These are phyloP conservation scores for Drosophila sproati DNA, from an alignment of 1,140 invertebrate species.

Conservation along the genomic window DNA sequence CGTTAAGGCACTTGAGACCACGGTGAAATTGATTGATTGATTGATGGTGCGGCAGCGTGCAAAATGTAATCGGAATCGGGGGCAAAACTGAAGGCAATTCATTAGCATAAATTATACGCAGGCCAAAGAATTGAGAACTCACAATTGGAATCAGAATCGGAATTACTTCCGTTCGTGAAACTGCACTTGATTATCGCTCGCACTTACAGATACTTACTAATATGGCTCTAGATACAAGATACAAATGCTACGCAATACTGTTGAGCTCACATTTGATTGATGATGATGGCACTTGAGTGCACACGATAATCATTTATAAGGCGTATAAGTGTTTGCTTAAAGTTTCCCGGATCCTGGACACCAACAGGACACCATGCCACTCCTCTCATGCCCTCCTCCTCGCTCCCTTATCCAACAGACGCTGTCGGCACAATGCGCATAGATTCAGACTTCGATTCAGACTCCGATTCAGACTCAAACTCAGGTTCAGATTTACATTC, in stretches of 20 bases:
- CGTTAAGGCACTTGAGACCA: conserved; percentile 47
- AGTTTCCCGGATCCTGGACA: conserved; percentile 13
- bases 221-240: neutral
- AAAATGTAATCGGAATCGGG: conserved; percentile 21
- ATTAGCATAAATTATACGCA: conserved; percentile 74
- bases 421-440: conserved; percentile 32
- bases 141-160: neutral
- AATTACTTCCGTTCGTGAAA: conserved; percentile 29
- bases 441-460: conserved; percentile 3
- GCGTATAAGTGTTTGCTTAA: conserved; percentile 58
- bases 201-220: neutral
- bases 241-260: conserved; percentile 38
- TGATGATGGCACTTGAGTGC: conserved; percentile 67
- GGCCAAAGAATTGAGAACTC: neutral
- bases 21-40: conserved; percentile 52
- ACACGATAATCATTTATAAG: conserved; percentile 74
- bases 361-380: neutral
- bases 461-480: too few relatives aligned
- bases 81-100: conserved; percentile 37
- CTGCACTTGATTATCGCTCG: conserved; percentile 24
- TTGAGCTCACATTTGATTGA: conserved; percentile 70
- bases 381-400: too few relatives aligned
- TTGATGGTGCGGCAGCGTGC: conserved; percentile 51
- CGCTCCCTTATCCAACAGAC: neutral
- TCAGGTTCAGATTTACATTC: conserved; percentile 12